Evolutionary conservation across 2,113 vertebrate genomes (phyloP).

Genomic region (Oncorhynchus mykiss): DNA sequence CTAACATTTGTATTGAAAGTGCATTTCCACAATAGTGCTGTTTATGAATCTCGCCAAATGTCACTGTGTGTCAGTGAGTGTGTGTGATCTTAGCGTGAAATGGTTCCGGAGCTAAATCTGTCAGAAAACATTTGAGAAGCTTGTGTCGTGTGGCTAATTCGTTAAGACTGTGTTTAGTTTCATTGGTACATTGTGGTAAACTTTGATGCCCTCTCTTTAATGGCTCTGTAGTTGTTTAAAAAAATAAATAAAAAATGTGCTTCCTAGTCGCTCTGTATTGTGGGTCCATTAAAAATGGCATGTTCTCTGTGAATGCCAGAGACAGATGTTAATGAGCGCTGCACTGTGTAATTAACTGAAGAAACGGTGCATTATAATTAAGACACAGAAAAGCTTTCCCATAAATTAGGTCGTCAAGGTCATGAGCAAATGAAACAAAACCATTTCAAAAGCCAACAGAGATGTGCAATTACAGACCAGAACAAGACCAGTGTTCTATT

Average conservation of each 20-base stretch:
- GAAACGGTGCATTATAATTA: conserved; percentile 74
- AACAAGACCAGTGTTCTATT: not conserved
- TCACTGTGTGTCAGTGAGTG: no score
- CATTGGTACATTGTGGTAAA: no score
- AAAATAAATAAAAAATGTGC: conserved; percentile 11
- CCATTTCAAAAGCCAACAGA: conserved; percentile 42
- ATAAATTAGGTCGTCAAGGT: conserved; percentile 69
- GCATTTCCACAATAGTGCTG: no score
- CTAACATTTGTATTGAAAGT: no score
- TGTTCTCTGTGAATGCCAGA: conserved; percentile 60
- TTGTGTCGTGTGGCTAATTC: no score
- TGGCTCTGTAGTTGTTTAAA: not conserved
- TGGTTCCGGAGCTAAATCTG: no score
- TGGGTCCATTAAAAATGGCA: conserved; percentile 54
- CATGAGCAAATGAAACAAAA: conserved; percentile 61
- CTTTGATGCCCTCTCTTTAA: no score
- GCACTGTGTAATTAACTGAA: conserved; percentile 73
- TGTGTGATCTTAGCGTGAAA: no score
- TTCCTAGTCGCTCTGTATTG: conserved; percentile 42
- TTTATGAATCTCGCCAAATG: no score
- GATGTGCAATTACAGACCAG: not conserved
- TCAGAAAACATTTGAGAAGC: no score
- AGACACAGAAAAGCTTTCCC: conserved; percentile 65
- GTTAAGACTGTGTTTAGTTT: no score
- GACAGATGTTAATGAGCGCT: conserved; percentile 63